A percentile compares a stretch with the other conserved stretches of the same genome.
These are phyloP conservation scores for Nephrotoma appendiculata DNA, from an alignment of 2,888 invertebrate species.

Conservation along the genomic window DNA sequence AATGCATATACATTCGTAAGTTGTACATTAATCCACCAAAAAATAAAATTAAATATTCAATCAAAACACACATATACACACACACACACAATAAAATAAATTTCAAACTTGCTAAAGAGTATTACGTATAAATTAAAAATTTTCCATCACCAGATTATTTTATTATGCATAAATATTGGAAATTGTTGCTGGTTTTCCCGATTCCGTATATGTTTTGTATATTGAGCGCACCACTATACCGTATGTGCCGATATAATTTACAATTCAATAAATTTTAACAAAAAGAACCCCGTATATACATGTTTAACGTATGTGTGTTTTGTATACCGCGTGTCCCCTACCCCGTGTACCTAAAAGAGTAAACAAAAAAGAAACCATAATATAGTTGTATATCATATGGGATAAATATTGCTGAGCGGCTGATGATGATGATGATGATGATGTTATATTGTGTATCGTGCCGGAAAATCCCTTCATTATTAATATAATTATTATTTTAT, in stretches of 20 bases:
- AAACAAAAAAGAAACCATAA: neutral
- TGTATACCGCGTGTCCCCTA: neutral
- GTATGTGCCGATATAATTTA: neutral
- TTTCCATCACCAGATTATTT: neutral
- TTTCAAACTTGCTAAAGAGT: neutral
- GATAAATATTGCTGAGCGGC: neutral
- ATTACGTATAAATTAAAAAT: neutral
- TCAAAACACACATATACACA: neutral
- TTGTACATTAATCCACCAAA: neutral
- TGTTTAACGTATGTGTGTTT: too few species aligned
- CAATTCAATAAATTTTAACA: neutral
- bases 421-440: neutral
- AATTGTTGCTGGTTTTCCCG: neutral
- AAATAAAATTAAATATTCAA: neutral
- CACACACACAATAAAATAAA: neutral
- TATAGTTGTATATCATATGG: neutral
- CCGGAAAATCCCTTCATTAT: neutral
- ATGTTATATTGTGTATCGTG: neutral
- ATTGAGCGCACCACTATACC: neutral
- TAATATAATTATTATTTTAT: neutral
- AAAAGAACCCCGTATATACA: neutral
- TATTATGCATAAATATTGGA: neutral
- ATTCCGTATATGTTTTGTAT: neutral
- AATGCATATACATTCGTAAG: too few species aligned
- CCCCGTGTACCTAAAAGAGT: neutral